Conservation (phyloP, 2,888 invertebrate genomes). For the Caprella mutica region DNA sequence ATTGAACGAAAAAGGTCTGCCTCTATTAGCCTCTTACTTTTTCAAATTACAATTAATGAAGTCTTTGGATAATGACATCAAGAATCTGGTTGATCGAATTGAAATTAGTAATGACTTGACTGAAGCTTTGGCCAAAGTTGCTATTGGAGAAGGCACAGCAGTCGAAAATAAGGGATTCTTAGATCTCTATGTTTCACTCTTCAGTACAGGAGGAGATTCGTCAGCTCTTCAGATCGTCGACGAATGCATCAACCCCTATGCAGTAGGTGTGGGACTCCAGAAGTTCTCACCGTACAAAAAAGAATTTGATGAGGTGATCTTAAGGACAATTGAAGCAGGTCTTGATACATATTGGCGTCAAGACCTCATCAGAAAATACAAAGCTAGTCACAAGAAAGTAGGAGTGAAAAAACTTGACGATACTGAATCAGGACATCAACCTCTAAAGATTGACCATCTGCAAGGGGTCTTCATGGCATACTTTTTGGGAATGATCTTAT, state of each 20-base stretch:
- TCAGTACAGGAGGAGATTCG: constrained; percentile 14
- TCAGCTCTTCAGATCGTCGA: constrained; percentile 17
- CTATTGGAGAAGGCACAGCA: constrained; percentile 16
- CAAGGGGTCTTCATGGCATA: too few relatives aligned
- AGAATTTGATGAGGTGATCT: too few relatives aligned
- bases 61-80: constrained; percentile 18
- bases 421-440: too few relatives aligned
- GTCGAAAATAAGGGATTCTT: constrained; percentile 24
- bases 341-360: too few relatives aligned
- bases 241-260: constrained; percentile 23
- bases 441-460: too few relatives aligned
- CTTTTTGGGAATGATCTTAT: too few relatives aligned
- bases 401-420: too few relatives aligned
- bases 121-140: constrained; percentile 13
- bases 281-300: constrained; percentile 27
- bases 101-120: constrained; percentile 14
- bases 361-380: too few relatives aligned
- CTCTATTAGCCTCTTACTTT: constrained; percentile 16
- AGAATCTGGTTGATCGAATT: constrained; percentile 9
- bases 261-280: constrained; percentile 20
- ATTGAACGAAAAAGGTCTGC: constrained; percentile 9
- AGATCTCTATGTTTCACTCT: constrained; percentile 10
- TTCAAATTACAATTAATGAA: constrained; percentile 21
- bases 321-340: too few relatives aligned
- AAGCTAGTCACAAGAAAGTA: too few relatives aligned